Conservation (phyloP, 2,888 invertebrate species). For the Colostygia pectinataria region DNA sequence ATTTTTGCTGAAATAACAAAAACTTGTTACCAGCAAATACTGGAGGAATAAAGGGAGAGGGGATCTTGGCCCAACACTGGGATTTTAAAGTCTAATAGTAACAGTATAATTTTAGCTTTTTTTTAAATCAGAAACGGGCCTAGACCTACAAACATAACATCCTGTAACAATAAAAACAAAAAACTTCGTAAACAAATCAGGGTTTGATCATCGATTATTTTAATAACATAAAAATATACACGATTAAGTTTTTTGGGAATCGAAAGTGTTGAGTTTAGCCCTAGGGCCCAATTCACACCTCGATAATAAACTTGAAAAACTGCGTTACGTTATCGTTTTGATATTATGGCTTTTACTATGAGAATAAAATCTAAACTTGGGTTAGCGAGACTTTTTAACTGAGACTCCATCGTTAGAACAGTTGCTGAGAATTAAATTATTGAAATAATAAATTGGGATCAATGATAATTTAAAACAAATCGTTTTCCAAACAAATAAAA, state of each 20-base stretch:
- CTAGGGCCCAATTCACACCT: slow-evolving; percentile 45
- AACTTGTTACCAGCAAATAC: no score
- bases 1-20: no score
- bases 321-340: slow-evolving; percentile 7
- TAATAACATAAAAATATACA: slow-evolving; percentile 44
- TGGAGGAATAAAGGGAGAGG: no score
- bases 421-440: slow-evolving; percentile 9
- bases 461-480: slow-evolving; percentile 9
- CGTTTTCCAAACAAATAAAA: slow-evolving; percentile 11
- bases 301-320: slow-evolving; percentile 8
- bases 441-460: slow-evolving; percentile 14
- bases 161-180: not conserved
- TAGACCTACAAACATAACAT: not conserved
- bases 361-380: slow-evolving; percentile 5
- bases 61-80: no score
- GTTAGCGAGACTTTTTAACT: not conserved
- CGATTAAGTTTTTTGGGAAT: slow-evolving; percentile 37
- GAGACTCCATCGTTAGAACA: slow-evolving; percentile 7
- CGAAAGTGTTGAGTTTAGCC: slow-evolving; percentile 55
- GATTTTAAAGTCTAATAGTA: no score
- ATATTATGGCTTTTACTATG: not conserved
- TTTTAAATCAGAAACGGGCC: no score
- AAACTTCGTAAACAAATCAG: slow-evolving; percentile 13
- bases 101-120: no score
- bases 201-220: slow-evolving; percentile 40